A percentile compares a stretch with the other conserved stretches of the same genome.
Conservation (phyloP, 2,797 vertebrate genomes). For the Pangasius macronema region DNA sequence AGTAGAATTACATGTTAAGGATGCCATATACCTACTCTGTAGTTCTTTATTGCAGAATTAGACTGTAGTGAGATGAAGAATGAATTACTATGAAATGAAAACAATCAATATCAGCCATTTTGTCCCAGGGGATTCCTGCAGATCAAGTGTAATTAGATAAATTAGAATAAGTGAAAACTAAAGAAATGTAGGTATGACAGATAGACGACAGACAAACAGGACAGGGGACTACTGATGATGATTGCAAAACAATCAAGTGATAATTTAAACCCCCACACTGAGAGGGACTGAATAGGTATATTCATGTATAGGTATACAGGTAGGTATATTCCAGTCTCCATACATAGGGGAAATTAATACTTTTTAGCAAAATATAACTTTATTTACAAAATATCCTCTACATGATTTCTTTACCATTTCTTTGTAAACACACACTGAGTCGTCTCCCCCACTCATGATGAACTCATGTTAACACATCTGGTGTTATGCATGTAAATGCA, state of each 20-base stretch:
- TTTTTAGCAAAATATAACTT: too few species aligned
- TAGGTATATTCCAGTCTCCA: too few species aligned
- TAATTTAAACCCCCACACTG: conserved; percentile 9
- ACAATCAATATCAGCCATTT: conserved; percentile 38
- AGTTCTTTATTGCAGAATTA: neutral
- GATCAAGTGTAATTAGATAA: conserved; percentile 64
- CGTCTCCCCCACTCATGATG: too few species aligned
- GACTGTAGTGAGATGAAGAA: neutral
- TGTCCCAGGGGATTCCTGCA: conserved; percentile 55
- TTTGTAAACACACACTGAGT: too few species aligned
- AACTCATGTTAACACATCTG: too few species aligned
- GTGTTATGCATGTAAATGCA: too few species aligned
- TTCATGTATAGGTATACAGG: neutral
- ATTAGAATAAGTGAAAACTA: conserved; percentile 61
- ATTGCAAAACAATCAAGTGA: conserved; percentile 34
- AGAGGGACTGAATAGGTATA: neutral
- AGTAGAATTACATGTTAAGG: neutral
- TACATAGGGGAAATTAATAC: too few species aligned
- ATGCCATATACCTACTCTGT: neutral
- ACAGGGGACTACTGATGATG: conserved; percentile 62
- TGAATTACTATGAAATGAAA: neutral
- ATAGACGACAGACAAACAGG: conserved; percentile 52
- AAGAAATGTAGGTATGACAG: conserved; percentile 41
- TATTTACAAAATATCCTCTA: too few species aligned
- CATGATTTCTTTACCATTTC: too few species aligned